Evolutionary conservation across 1,140 invertebrate genomes (phyloP).

Genomic region (Lepeophtheirus salmonis): DNA sequence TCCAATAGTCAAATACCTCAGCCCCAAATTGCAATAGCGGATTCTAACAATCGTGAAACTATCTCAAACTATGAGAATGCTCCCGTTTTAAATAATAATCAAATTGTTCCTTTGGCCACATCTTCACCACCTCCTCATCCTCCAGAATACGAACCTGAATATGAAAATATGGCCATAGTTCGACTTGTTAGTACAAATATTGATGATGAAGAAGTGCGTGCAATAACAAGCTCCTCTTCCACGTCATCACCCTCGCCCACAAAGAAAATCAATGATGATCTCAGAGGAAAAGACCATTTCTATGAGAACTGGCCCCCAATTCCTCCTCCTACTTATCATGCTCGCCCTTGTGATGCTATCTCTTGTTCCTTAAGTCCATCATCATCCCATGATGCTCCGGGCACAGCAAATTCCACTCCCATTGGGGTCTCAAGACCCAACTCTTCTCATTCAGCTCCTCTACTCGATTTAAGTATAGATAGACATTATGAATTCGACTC

Average conservation of each 20-base stretch:
- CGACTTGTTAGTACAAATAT: not conserved
- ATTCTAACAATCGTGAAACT: too few relatives aligned
- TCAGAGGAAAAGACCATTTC: not conserved
- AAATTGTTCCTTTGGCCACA: slow-evolving; percentile 7
- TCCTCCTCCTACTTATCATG: not conserved
- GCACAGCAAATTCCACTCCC: not conserved
- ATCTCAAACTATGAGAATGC: too few relatives aligned
- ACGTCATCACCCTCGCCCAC: not conserved
- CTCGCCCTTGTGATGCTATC: not conserved
- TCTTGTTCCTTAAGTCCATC: not conserved
- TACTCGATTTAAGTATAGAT: slow-evolving; percentile 63
- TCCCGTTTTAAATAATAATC: too few relatives aligned
- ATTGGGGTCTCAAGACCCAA: slow-evolving; percentile 19
- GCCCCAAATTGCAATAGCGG: not conserved
- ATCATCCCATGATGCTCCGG: not conserved
- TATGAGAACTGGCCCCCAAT: slow-evolving; percentile 18
- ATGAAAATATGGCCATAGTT: not conserved
- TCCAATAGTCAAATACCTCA: not conserved
- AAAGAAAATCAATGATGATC: not conserved
- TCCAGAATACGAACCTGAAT: not conserved
- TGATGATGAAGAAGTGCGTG: slow-evolving; percentile 1
- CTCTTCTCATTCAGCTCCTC: slow-evolving; percentile 22
- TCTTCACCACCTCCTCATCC: not conserved
- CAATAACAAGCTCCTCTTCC: not conserved
- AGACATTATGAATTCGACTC: slow-evolving; percentile 85